These are phyloP conservation scores for Somateria mollissima DNA, from an alignment of 2,797 vertebrate genomes.

Conservation along the genomic window DNA sequence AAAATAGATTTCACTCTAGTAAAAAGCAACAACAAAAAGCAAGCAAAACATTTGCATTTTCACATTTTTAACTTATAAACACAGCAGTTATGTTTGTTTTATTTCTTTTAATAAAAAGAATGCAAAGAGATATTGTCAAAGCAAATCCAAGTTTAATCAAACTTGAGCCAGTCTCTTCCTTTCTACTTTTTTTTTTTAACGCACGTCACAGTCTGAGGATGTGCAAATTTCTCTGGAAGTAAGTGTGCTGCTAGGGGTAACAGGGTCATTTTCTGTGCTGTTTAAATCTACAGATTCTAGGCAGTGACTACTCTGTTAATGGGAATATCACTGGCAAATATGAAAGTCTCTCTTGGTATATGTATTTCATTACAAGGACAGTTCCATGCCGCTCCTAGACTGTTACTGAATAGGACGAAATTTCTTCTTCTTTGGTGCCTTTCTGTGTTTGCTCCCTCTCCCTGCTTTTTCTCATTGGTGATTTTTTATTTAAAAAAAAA, in stretches of 20 bases:
- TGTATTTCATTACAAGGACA: neutral
- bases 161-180: neutral
- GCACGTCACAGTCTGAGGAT: constrained; percentile 33
- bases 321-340: constrained; percentile 16
- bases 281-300: constrained; percentile 27
- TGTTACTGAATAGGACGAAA: neutral
- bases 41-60: neutral
- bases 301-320: neutral
- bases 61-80: neutral
- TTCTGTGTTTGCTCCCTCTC: neutral
- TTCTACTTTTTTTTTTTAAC: neutral
- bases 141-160: neutral
- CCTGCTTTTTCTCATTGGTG: neutral
- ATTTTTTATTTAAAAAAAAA: neutral
- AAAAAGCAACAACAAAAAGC: neutral
- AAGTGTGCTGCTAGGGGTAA: constrained; percentile 58
- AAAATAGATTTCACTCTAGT: neutral
- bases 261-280: constrained; percentile 58
- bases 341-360: neutral
- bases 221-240: neutral
- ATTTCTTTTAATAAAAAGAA: neutral
- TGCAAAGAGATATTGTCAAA: neutral
- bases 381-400: neutral
- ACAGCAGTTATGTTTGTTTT: too few species aligned
- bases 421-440: neutral